Evolutionary conservation across 2,113 vertebrate genomes (phyloP).

Genomic region (Cercocebus atys): DNA sequence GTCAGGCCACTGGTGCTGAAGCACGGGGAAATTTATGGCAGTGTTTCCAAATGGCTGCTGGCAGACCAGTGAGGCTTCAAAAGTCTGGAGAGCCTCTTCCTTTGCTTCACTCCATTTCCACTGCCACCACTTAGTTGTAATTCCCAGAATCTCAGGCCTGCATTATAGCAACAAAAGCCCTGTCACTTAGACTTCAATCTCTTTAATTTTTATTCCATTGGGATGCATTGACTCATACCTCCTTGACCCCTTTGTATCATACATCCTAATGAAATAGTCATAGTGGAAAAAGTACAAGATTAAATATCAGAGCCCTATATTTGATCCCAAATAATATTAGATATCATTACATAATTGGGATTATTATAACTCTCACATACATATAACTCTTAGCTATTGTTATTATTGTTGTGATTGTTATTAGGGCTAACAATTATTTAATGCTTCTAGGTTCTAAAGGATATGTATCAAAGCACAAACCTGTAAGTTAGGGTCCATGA

Average conservation of each 20-base stretch:
- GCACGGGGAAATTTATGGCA: conserved; percentile 75
- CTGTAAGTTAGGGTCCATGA: background rate
- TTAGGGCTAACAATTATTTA: background rate
- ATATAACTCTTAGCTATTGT: background rate
- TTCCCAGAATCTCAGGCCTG: background rate
- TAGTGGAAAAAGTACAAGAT: background rate
- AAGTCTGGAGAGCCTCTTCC: background rate
- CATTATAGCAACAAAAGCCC: background rate
- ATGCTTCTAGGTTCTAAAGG: background rate
- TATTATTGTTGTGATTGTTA: background rate
- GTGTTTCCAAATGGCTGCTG: conserved; percentile 70
- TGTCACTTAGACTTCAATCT: background rate
- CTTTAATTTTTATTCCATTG: background rate
- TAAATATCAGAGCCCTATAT: background rate
- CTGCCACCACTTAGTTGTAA: background rate
- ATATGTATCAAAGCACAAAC: background rate
- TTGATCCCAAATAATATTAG: background rate
- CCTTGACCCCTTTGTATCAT: background rate
- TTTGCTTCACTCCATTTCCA: background rate
- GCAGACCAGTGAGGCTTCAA: conserved; percentile 56
- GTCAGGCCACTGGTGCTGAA: conserved; percentile 69
- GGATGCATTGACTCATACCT: background rate
- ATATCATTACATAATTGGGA: background rate
- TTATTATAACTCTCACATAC: background rate
- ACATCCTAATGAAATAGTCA: background rate